phyloP scores from a whole-genome alignment of 2,888 invertebrate genomes.

The Seira musarum region DNA sequence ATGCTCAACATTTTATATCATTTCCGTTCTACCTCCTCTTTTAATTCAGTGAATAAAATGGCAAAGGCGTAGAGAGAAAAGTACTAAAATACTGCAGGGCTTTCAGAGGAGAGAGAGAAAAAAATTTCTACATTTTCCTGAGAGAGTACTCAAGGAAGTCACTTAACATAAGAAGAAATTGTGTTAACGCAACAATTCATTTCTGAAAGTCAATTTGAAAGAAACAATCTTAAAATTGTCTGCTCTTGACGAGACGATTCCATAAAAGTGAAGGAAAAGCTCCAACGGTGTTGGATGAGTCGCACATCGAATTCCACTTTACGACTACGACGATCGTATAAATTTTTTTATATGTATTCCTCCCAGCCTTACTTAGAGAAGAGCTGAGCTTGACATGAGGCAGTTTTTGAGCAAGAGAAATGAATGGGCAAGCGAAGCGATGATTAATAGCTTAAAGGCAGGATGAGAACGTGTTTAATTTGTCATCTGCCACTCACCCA shows the following conservation, averaged over 20 bases:
- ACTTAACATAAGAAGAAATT: neutral
- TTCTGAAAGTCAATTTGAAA: conserved; percentile 21
- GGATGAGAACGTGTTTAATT: conserved; percentile 68
- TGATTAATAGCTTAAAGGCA: conserved; percentile 69
- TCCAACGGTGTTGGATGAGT: neutral
- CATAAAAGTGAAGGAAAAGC: neutral
- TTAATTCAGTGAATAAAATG: too few species aligned
- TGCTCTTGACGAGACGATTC: neutral
- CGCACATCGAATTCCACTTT: neutral
- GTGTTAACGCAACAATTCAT: conserved; percentile 1
- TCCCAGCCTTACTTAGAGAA: neutral
- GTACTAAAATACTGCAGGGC: too few species aligned
- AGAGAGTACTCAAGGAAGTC: neutral
- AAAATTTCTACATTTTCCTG: neutral
- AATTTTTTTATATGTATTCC: too few species aligned
- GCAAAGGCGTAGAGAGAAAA: too few species aligned
- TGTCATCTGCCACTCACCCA: conserved; percentile 69
- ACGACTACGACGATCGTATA: too few species aligned
- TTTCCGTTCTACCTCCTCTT: conserved; percentile 13
- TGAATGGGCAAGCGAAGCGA: conserved; percentile 35
- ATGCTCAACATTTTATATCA: conserved; percentile 13
- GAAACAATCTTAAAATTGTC: conserved; percentile 1
- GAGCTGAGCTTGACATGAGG: neutral
- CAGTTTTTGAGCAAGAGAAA: conserved; percentile 16
- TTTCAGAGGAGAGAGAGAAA: neutral